phyloP scores from a whole-genome alignment of 2,113 vertebrate genomes.

The Chlorodrepanis virens region DNA sequence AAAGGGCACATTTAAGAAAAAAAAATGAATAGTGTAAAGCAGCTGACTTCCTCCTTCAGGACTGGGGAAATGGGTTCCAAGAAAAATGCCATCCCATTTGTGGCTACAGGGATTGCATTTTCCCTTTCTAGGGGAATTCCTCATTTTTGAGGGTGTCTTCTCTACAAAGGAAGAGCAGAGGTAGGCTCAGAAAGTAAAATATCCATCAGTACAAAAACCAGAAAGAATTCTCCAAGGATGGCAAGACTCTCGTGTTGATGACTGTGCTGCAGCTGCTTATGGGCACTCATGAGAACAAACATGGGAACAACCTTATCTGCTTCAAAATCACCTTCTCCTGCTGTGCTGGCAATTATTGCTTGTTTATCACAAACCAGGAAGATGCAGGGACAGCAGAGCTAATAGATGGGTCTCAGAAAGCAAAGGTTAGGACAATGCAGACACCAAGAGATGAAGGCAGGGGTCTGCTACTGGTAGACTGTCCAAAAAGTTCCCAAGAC shows the following conservation, averaged over 20 bases:
- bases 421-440: not conserved
- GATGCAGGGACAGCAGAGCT: not conserved
- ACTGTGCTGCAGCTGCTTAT: not conserved
- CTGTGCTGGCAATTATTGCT: not conserved
- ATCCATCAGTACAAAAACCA: accelerated
- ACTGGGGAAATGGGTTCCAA: not conserved
- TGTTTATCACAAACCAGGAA: accelerated
- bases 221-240: not conserved
- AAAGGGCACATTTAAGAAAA: not conserved
- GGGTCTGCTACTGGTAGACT: not conserved
- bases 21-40: not conserved
- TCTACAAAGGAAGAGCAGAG: not conserved
- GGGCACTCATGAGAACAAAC: not conserved
- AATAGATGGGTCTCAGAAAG: not conserved
- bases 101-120: not conserved
- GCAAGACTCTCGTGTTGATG: not conserved
- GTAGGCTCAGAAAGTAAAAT: not conserved
- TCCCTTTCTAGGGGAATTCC: not conserved
- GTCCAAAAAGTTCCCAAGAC: not conserved
- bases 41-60: not conserved
- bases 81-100: not conserved
- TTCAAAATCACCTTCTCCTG: not conserved
- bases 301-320: not conserved
- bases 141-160: not conserved
- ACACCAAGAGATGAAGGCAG: not conserved